Base-by-base conservation (phyloP, 2,113 vertebrate species). In the Etia nguti region DNA sequence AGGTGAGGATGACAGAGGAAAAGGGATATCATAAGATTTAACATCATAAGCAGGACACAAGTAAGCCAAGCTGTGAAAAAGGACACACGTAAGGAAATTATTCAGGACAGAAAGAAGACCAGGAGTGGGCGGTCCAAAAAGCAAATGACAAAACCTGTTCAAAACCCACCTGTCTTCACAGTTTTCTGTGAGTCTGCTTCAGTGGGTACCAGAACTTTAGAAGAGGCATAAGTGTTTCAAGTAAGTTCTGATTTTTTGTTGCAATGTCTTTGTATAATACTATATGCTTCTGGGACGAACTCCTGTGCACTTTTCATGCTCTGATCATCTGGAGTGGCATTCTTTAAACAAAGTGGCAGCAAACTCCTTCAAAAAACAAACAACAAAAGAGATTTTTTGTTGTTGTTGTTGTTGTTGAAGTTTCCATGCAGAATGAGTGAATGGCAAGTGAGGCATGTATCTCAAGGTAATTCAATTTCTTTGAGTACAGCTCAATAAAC, bases 51-150 rank as follows among this genome's bases (percentile, higher is more conserved):
- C 24, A 50, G 70, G 18, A 12, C 10, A 50, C 10, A 1, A n/a
- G 70, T 75, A 77, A 31, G 26, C 73, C 73, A 52, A 77, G 46
- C 46, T 52, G 73, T 77, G 26, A 77, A 52, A 77, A 77, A 77
- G 26, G 26, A 52, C 46, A 68, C 60, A 68, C 0, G 4, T 1
- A 5, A 68, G 3, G 60, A 68, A 65, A 65, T 22, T 38, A 38
- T 65, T 65, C 60, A 65, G 60, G 60, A 65, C 34, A n/a, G 60
- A 38, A 65, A 38, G 38, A 73, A 73, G 38, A 73, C 41, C 13
- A 26, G 22, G 68, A 73, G 41, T 26, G 22, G 41, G 68, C 16
- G 24, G 15, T 31, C 26, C 73, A 50, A 48, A 34, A 52, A 8
- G 46, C 16, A 52, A 52, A 50, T 77, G 73, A 31, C 26, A 77